These are phyloP conservation scores for Puffinus mauretanicus DNA, from an alignment of 2,113 vertebrate genomes.

Conservation along the genomic window DNA sequence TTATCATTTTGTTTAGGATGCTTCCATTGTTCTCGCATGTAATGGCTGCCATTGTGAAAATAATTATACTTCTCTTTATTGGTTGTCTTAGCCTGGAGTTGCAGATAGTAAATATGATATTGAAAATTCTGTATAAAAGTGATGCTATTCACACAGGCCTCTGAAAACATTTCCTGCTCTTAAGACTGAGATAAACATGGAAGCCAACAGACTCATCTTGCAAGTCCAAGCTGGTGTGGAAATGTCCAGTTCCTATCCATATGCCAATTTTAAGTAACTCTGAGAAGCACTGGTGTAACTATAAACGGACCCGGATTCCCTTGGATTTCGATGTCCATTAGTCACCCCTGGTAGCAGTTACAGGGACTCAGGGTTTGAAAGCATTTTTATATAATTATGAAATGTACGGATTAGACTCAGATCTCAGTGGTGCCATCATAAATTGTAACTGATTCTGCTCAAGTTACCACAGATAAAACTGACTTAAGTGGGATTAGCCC, in stretches of 20 bases:
- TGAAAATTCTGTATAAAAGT: conserved; percentile 29
- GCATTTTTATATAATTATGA: neutral
- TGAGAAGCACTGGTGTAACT: neutral
- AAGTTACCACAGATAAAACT: neutral
- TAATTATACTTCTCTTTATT: conserved; percentile 9
- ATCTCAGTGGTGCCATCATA: neutral
- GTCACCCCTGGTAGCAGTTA: neutral
- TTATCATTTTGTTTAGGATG: neutral
- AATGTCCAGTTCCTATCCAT: neutral
- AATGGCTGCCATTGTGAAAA: neutral
- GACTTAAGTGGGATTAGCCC: neutral
- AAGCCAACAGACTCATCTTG: neutral
- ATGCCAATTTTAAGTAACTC: neutral
- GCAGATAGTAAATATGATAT: neutral
- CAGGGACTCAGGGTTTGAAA: neutral
- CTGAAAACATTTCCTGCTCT: conserved; percentile 4
- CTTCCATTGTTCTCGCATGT: neutral
- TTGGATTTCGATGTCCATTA: neutral
- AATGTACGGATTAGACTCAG: neutral
- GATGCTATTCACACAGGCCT: conserved; percentile 30
- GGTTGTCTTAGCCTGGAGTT: neutral
- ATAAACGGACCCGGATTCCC: neutral
- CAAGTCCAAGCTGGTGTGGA: neutral
- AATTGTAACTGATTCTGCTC: neutral
- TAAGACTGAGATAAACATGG: conserved; percentile 9